Evolutionary conservation across 2,113 vertebrate genomes (phyloP), one percentile per base, ranked within the genome.

Genomic region (Hippocampus zosterae): DNA sequence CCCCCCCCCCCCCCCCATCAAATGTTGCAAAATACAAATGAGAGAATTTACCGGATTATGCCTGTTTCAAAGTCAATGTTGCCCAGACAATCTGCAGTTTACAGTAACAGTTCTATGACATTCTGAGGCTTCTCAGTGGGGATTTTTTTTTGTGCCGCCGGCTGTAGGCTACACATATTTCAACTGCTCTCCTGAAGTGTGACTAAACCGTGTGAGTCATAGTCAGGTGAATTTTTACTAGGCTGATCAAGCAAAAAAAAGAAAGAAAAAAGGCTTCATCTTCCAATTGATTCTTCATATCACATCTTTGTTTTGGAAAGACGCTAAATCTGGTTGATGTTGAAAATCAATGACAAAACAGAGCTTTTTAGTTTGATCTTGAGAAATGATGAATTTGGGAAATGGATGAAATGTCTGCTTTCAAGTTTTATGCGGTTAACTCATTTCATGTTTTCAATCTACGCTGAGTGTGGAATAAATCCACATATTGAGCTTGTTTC

Each of bases 391-490:
- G 76, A 75, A 83, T 82, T 55, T 60, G 68, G 33, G 15, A 23
- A 69, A 69, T 70, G 71, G 81, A 84, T 80, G 67, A 13, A 57
- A 57, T 76, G 70, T 80, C 67, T 81, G 69, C 78, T 85, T 80
- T 71, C 46, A 85, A 79, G 74, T 79, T 57, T 61, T 65, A 82
- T 89, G 71, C 67, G 67, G 64, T 71, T 68, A 83, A 73, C 53
- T 78, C 73, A 44, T 44, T 61, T 80, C 88, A 88, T 92, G 88
- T 87, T 91, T 91, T 88, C 85, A 78, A 86, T 93, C 89, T 90
- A 81, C 85, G 60, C 75, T 87, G 25, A 82, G 79, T 91, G 84
- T 80, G 84, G 90, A 84, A 87, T 75, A 79, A 89, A 62, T 53
- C 67, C 48, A 87, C 81, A 81, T 91, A 87, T 89, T 82, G 66